Base-by-base conservation (phyloP, 2,797 vertebrate species). In the Oryzias dopingdopingensis region DNA sequence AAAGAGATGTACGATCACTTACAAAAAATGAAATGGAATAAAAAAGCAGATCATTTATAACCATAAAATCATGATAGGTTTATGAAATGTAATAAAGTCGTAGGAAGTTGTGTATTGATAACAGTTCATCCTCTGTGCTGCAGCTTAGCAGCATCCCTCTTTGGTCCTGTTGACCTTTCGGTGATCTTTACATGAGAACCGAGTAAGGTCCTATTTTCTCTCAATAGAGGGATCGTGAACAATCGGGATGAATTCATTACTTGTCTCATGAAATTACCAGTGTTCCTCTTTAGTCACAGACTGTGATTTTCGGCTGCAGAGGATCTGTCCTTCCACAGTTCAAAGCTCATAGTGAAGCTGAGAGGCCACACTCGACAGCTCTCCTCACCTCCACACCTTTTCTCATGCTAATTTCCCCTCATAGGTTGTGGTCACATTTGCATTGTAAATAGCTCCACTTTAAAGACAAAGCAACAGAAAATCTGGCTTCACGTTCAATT, bases 381-480 rank as follows among this genome's bases (percentile, higher is more conserved):
- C 23, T 50, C 47, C 56, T 50, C 40, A 59, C 40, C 47, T 22
- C n/a, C 6, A 50, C 47, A 29, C 47, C 17, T 42, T 49, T 50
- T 29, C 14, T 50, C 5, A 59, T 59, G 56, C 47, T 50, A 50
- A 59, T 59, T 40, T 50, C 7, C 1, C 40, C 40, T 50, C 47
- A 16, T 29, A 15, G 48, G 23, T 13, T 15, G 16, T 20, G 47
- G 26, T 43, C 22, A 15, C 6, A 59, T 42, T 42, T 42, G 18
- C 18, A 58, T 18, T 26, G 12, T 42, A 49, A 58, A 50, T 50
- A 23, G 14, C 8, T 29, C n/a, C 47, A 50, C 47, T 43, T 29
- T 2, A 32, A 42, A 50, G 42, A 57, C 44, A 43, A 59, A 58
- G 26, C 16, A 49, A 18, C 47, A 59, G 40, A 49, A 59, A 49